Evolutionary conservation across 2,113 vertebrate species (phyloP).

Genomic region (Muntiacus muntjak): DNA sequence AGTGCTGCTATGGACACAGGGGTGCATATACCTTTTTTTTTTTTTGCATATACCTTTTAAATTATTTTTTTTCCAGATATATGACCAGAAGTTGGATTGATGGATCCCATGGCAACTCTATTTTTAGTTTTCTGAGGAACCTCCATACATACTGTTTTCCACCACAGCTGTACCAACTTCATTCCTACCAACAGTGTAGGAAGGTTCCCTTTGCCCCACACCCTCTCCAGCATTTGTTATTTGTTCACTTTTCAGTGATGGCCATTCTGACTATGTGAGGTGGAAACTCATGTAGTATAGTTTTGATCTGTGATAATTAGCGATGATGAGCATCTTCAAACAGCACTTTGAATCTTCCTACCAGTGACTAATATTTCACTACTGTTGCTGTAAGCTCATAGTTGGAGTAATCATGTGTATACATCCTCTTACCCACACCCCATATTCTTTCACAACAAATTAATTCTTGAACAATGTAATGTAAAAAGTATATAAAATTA

Average conservation of each 20-base stretch:
- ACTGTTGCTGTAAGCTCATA: neutral
- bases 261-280: neutral
- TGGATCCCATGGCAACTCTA: neutral
- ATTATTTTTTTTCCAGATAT: neutral
- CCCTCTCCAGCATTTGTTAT: neutral
- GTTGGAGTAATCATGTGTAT: neutral
- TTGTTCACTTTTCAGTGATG: neutral
- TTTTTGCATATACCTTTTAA: neutral
- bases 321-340: neutral
- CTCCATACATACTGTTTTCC: neutral
- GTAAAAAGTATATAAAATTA: neutral
- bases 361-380: neutral
- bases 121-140: neutral
- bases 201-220: neutral
- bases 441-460: neutral
- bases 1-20: neutral
- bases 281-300: neutral
- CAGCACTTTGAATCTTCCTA: neutral
- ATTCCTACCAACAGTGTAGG: neutral
- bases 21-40: neutral
- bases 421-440: neutral
- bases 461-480: neutral
- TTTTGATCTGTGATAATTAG: neutral
- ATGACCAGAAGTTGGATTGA: neutral
- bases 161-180: neutral